Conservation (phyloP, 1,140 invertebrate genomes). For the Subanguina moxae region DNA sequence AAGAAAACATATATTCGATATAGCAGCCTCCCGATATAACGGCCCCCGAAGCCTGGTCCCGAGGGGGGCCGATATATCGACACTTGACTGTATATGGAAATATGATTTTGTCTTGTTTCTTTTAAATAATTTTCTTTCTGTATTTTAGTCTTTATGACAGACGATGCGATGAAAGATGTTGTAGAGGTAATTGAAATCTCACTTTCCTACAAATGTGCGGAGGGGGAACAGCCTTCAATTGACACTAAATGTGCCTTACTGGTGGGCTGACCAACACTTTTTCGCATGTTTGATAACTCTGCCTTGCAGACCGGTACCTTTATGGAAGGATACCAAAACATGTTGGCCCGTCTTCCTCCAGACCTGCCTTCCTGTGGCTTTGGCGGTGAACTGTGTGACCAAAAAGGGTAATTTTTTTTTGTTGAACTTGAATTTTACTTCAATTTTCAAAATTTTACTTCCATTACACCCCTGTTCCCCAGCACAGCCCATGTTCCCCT, state of each 20-base stretch:
- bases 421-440: too few relatives aligned
- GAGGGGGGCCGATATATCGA: too few relatives aligned
- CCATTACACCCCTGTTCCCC: too few relatives aligned
- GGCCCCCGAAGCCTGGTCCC: too few relatives aligned
- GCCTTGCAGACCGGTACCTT: background rate
- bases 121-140: too few relatives aligned
- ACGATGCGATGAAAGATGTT: background rate
- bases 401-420: constrained; percentile 26
- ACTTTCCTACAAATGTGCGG: background rate
- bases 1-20: too few relatives aligned
- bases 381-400: constrained; percentile 45
- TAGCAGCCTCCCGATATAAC: too few relatives aligned
- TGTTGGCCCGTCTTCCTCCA: constrained; percentile 19
- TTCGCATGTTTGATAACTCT: background rate
- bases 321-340: background rate
- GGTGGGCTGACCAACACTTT: background rate
- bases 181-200: background rate
- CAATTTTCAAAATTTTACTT: background rate
- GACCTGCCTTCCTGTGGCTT: constrained; percentile 41
- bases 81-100: too few relatives aligned
- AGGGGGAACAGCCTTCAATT: background rate
- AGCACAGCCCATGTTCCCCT: background rate
- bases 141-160: background rate
- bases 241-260: constrained; percentile 1
- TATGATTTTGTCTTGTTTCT: too few relatives aligned